A percentile compares a stretch with the other conserved stretches of the same genome.
Evolutionary conservation across 2,888 invertebrate species (phyloP).

Genomic region (Thyatira batis): DNA sequence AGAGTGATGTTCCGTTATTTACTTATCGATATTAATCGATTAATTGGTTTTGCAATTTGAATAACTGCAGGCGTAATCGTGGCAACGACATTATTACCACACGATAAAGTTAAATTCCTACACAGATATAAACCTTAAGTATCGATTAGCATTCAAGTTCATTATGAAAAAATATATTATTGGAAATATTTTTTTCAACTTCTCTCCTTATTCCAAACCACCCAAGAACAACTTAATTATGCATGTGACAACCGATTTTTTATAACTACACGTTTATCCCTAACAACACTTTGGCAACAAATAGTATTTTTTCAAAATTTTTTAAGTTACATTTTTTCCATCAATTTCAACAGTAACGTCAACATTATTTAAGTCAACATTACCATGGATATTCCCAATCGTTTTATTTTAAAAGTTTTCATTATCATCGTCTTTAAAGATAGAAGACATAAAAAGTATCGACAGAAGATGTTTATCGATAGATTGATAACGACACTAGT

Average conservation of each 20-base stretch:
- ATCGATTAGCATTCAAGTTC: constrained; percentile 79
- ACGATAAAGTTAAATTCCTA: constrained; percentile 78
- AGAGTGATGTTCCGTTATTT: background rate
- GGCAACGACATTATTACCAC: constrained; percentile 71
- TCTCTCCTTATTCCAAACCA: constrained; percentile 77
- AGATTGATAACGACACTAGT: constrained; percentile 40
- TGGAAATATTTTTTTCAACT: constrained; percentile 81
- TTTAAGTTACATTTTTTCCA: constrained; percentile 54
- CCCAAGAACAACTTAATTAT: constrained; percentile 80
- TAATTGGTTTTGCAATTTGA: constrained; percentile 10
- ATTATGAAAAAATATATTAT: constrained; percentile 83
- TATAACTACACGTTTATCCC: constrained; percentile 78
- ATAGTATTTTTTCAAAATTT: constrained; percentile 59
- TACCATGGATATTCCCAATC: constrained; percentile 56
- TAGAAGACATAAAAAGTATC: constrained; percentile 70
- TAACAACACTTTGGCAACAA: constrained; percentile 83
- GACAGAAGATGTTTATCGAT: constrained; percentile 59
- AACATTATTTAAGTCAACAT: constrained; percentile 66
- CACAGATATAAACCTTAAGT: constrained; percentile 81
- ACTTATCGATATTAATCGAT: constrained; percentile 25
- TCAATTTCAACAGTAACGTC: constrained; percentile 68
- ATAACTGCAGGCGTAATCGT: constrained; percentile 49
- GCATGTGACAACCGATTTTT: constrained; percentile 79
- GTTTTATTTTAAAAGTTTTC: constrained; percentile 42
- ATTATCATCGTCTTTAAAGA: constrained; percentile 64